phyloP scores from a whole-genome alignment of 2,888 invertebrate genomes.

The Drosophila koepferae region DNA sequence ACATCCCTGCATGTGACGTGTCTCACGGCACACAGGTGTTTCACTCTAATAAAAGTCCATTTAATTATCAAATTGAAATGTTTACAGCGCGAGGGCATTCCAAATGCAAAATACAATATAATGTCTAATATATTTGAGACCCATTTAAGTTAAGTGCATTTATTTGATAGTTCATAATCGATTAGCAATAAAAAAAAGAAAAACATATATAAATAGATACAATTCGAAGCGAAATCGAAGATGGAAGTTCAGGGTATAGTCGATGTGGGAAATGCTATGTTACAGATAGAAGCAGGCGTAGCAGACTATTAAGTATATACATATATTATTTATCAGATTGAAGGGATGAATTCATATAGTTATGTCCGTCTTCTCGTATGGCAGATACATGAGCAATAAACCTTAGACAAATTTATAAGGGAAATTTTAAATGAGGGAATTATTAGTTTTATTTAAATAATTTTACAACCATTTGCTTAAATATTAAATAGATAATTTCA shows the following conservation, averaged over 20 bases:
- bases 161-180: neutral
- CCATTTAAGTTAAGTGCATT: neutral
- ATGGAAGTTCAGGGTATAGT: neutral
- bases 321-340: too few species aligned
- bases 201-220: neutral
- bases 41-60: neutral
- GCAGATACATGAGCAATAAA: too few species aligned
- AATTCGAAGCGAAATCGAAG: neutral
- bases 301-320: too few species aligned
- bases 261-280: neutral
- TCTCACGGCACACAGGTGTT: constrained; percentile 42
- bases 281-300: neutral
- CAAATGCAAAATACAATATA: neutral
- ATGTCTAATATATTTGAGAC: neutral
- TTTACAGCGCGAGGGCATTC: neutral
- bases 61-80: constrained; percentile 3
- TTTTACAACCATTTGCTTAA: too few species aligned
- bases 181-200: neutral
- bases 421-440: too few species aligned
- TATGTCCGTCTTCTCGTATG: too few species aligned
- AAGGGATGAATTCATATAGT: too few species aligned
- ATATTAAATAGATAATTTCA: too few species aligned
- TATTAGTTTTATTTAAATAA: too few species aligned
- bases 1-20: constrained; percentile 35
- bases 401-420: too few species aligned